These are phyloP conservation scores for Thereva nobilitata DNA, from an alignment of 2,888 invertebrate genomes.

Conservation along the genomic window DNA sequence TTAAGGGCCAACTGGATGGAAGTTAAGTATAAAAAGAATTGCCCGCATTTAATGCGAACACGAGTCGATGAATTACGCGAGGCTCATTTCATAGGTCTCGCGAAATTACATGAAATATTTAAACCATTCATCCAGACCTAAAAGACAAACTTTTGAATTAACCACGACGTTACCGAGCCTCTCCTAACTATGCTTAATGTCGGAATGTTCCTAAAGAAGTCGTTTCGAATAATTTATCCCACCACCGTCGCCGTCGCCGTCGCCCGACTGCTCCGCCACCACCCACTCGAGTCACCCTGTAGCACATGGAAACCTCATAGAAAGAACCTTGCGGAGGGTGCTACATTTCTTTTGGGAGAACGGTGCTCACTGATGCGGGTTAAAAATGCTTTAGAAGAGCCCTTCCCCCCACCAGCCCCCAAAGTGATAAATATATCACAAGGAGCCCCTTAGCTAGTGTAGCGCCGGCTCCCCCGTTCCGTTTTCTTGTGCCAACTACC, in stretches of 20 bases:
- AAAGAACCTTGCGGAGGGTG: slow-evolving; percentile 10
- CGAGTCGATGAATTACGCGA: slow-evolving; percentile 27
- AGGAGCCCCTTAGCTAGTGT: slow-evolving; percentile 7
- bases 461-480: neutral
- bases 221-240: slow-evolving; percentile 35
- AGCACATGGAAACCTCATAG: neutral
- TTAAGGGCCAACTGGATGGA: neutral
- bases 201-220: slow-evolving; percentile 16
- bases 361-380: slow-evolving; percentile 37
- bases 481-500: neutral
- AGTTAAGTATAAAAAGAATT: slow-evolving; percentile 6
- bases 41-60: slow-evolving; percentile 31
- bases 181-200: slow-evolving; percentile 20
- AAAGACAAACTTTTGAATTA: slow-evolving; percentile 40
- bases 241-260: neutral
- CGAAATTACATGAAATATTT: slow-evolving; percentile 40
- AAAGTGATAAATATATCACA: slow-evolving; percentile 42
- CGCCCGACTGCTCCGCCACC: neutral
- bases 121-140: slow-evolving; percentile 36
- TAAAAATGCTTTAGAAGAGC: slow-evolving; percentile 39
- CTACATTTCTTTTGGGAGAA: slow-evolving; percentile 12
- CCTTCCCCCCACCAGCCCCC: slow-evolving; percentile 19
- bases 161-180: slow-evolving; percentile 20
- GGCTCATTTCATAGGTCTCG: slow-evolving; percentile 22
- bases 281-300: neutral